These are phyloP conservation scores for Drosophila borborema DNA, from an alignment of 2,888 invertebrate species.

Conservation along the genomic window DNA sequence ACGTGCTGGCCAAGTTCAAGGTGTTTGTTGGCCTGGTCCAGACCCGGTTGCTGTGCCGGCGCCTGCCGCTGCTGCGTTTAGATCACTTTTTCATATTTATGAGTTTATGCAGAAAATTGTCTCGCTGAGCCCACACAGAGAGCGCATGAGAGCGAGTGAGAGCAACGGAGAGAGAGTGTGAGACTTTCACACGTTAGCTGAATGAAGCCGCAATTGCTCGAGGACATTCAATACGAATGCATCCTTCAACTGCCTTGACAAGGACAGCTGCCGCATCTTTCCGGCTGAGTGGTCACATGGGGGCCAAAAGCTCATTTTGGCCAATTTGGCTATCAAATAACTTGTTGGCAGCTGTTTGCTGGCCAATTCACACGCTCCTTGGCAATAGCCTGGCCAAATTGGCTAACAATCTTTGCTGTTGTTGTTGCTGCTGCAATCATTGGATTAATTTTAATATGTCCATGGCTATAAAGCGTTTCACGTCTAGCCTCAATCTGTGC, in stretches of 20 bases:
- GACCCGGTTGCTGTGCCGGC: constrained; percentile 35
- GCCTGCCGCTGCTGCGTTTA: constrained; percentile 66
- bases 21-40: constrained; percentile 34
- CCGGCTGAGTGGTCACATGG: constrained; percentile 76
- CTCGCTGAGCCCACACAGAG: constrained; percentile 59
- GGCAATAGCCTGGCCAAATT: constrained; percentile 48
- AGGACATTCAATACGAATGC: constrained; percentile 69
- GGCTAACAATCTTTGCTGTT: constrained; percentile 65
- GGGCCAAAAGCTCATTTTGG: constrained; percentile 52
- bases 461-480: constrained; percentile 73
- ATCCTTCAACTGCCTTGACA: constrained; percentile 73
- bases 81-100: constrained; percentile 81
- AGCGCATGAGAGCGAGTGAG: neutral
- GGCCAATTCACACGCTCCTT: constrained; percentile 67
- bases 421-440: constrained; percentile 70
- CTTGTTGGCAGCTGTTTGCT: constrained; percentile 54
- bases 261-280: constrained; percentile 52
- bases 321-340: constrained; percentile 78
- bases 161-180: neutral
- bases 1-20: constrained; percentile 79
- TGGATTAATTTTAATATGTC: constrained; percentile 82
- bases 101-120: constrained; percentile 82
- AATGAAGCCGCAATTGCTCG: constrained; percentile 58
- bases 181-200: constrained; percentile 62
- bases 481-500: constrained; percentile 63